phyloP scores from a whole-genome alignment of 2,888 invertebrate genomes.

The Pyralis farinalis region DNA sequence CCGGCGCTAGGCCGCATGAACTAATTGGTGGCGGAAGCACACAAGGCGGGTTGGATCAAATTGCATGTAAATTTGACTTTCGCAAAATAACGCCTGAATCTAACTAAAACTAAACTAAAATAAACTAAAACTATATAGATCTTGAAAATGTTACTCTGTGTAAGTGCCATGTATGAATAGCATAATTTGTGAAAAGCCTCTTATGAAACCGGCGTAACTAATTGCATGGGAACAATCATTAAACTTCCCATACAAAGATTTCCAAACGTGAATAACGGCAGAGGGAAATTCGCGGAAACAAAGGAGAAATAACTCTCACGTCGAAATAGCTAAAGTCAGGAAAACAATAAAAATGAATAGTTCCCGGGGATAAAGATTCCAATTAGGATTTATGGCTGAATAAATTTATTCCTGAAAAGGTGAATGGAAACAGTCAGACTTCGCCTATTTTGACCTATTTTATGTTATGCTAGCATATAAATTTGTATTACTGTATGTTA shows the following conservation, averaged over 20 bases:
- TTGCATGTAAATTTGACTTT: too few relatives aligned
- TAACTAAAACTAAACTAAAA: too few relatives aligned
- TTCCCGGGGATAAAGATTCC: conserved; percentile 1
- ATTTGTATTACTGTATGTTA: too few relatives aligned
- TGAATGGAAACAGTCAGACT: not conserved
- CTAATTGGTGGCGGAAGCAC: too few relatives aligned
- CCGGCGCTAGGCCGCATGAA: too few relatives aligned
- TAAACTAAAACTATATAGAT: too few relatives aligned
- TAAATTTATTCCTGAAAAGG: conserved; percentile 6
- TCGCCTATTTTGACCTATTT: not conserved
- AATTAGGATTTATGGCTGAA: conserved; percentile 6
- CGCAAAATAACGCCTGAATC: too few relatives aligned
- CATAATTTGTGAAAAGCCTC: too few relatives aligned
- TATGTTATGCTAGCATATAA: not conserved
- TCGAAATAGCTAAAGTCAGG: not conserved
- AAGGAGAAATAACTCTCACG: not conserved
- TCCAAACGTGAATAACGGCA: not conserved
- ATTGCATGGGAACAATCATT: not conserved
- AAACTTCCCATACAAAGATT: not conserved
- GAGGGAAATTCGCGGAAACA: not conserved
- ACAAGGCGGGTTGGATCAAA: too few relatives aligned
- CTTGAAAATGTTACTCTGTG: too few relatives aligned
- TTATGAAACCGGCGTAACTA: too few relatives aligned
- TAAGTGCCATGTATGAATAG: too few relatives aligned
- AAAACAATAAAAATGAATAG: conserved; percentile 2